These are phyloP conservation scores for Lepidonotus clava DNA, from an alignment of 2,888 invertebrate genomes.

Conservation along the genomic window DNA sequence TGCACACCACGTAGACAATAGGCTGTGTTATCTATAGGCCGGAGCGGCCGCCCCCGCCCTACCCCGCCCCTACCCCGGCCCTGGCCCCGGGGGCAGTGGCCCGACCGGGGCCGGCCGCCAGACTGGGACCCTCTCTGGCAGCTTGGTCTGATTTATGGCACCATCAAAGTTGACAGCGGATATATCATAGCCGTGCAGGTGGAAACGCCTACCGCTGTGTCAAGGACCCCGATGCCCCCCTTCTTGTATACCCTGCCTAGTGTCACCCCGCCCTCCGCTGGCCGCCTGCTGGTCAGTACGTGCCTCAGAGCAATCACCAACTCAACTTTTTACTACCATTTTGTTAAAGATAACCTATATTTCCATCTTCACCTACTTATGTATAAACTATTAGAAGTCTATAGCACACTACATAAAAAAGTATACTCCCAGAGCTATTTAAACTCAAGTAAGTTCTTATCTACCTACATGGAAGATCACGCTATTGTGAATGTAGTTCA, in stretches of 20 bases:
- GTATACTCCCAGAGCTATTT: too few species aligned
- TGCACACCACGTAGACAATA: conserved; percentile 53
- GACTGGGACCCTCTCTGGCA: neutral
- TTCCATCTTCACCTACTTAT: too few species aligned
- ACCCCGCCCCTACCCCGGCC: conserved; percentile 23
- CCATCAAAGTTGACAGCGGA: conserved; percentile 54
- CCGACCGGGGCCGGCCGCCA: neutral
- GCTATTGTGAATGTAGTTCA: too few species aligned
- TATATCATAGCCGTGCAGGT: conserved; percentile 48
- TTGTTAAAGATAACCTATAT: too few species aligned
- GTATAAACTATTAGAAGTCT: too few species aligned
- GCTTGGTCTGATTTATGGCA: conserved; percentile 49
- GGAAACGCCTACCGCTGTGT: conserved; percentile 33
- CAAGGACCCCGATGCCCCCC: neutral
- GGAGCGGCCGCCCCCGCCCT: neutral
- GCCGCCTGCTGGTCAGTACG: neutral
- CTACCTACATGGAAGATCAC: too few species aligned
- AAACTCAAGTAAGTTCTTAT: too few species aligned
- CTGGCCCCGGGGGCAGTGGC: conserved; percentile 15
- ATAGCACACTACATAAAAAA: too few species aligned
- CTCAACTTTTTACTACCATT: too few species aligned
- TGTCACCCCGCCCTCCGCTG: neutral
- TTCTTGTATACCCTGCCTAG: neutral
- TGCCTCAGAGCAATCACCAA: neutral
- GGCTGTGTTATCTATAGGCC: conserved; percentile 36